Base-by-base conservation (phyloP, 2,888 invertebrate genomes). In the Encarsia formosa region DNA sequence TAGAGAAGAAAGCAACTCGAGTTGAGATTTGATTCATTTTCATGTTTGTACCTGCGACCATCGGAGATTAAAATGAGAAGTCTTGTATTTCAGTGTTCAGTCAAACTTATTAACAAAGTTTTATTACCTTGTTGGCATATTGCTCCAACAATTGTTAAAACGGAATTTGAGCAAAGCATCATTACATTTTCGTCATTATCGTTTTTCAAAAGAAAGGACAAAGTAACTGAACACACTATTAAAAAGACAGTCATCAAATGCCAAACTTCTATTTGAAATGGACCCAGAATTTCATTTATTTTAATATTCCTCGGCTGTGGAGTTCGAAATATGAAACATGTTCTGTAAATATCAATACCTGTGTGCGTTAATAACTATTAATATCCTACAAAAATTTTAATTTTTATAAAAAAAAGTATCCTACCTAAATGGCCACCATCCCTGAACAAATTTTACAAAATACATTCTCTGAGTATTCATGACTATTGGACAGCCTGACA, bases 111-210 rank as follows among this genome's bases (percentile, higher is more conserved):
- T 26, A 26, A n/a, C 24, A 15, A 24, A 39, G 41, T 37, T 8
- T n/a, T 56, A n/a, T n/a, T n/a, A 67, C 68, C 65, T 63, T 68
- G 68, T 47, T 67, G 68, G 20, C 66, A 63, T 9, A 68, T 29
- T 5, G 67, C 61, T 11, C 61, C 66, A 19, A 63, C 1, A 3
- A 52, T 49, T 13, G 65, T 43, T n/a, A 66, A 44, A 11, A 60
- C 31, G 2, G 62, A 59, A 2, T 52, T 22, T 4, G 49, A 35
- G 47, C 46, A 61, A 5, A 42, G 54, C 16, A 63, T 20, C 13
- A 59, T 0, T 54, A 4, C 5, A 26, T 38, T 57, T 34, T 6
- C 18, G 23, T 53, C 50, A 13, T 23, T 16, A 44, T 66, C 63
- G 6, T 44, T 29, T 16, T 45, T 52, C 5, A 66, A 44, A 24